Percentiles rank a stretch among this genome's conserved stretches.
These are phyloP conservation scores for Cryptoprocta ferox DNA, from an alignment of 2,797 vertebrate species.

Conservation along the genomic window DNA sequence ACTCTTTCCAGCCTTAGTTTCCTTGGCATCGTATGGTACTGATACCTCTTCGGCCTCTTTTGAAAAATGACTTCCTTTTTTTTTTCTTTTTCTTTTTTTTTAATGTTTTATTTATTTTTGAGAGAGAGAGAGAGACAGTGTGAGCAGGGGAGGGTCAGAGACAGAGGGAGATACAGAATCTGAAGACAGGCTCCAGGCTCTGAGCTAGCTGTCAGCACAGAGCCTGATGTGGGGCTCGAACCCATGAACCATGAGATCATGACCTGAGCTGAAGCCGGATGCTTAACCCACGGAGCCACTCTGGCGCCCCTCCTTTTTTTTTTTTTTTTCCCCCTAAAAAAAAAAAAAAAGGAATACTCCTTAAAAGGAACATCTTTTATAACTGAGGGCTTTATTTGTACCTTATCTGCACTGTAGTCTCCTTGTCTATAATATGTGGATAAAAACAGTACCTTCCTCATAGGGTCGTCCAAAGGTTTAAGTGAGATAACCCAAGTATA, in stretches of 20 bases:
- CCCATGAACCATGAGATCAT: no score
- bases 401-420: background rate
- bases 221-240: no score
- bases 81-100: background rate
- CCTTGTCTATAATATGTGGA: background rate
- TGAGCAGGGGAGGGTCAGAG: no score
- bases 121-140: no score
- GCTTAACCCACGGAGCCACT: no score
- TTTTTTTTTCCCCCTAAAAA: no score
- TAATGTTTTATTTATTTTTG: no score
- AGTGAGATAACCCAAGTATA: background rate
- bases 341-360: background rate
- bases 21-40: background rate
- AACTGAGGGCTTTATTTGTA: background rate
- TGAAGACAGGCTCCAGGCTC: no score
- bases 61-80: background rate
- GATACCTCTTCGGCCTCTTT: background rate
- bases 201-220: no score
- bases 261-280: no score
- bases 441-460: background rate
- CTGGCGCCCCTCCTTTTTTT: no score
- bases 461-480: background rate
- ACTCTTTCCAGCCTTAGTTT: background rate
- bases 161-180: no score
- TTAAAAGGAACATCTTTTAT: background rate